Base-by-base conservation (phyloP, 2,797 vertebrate genomes). In the Enoplosus armatus region DNA sequence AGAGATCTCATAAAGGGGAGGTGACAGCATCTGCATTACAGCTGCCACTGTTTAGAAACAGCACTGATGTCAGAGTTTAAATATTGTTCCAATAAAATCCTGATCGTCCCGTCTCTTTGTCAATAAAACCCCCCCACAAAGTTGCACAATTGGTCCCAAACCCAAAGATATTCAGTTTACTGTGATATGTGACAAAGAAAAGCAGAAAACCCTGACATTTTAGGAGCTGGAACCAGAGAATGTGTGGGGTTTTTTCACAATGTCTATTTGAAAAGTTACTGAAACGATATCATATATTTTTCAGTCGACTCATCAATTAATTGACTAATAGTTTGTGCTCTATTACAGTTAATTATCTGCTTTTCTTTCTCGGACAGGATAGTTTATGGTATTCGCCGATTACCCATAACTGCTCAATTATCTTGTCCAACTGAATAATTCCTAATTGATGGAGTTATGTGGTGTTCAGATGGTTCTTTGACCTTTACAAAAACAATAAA, bases 11-110 rank as follows among this genome's bases (percentile, higher is more conserved):
- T 48, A 51, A 39, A 15, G 15, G 37, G 11, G n/a, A 29, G n/a
- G 15, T 1, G 29, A n/a, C 16, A 2, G 18, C 26, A 9, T 35
- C 45, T 63, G 58, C 11, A 1, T 51, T 22, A 33, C 83, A 83
- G 84, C 64, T 75, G 75, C 53, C 29, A 12, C 48, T 48, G 47
- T 31, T 59, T 6, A n/a, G 6, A 65, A 35, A 41, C 45, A 9
- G 33, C 59, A 9, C 22, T 63, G 22, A 48, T 20, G 67, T 61
- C 63, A 74, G 41, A 66, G 68, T 62, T 66, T 29, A 51, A 66
- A 75, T 33, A 66, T 6, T 10, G 10, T 29, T 33, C 11, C 14
- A 22, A 20, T 50, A 9, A 47, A 69, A 65, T 29, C 12, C n/a
- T 3, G 8, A 75, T 71, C 39, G 24, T 24, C 6, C 16, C 8